Percentiles rank a stretch among this genome's conserved stretches.
Conservation (phyloP, 2,113 vertebrate genomes). For the Sapayoa aenigma region DNA sequence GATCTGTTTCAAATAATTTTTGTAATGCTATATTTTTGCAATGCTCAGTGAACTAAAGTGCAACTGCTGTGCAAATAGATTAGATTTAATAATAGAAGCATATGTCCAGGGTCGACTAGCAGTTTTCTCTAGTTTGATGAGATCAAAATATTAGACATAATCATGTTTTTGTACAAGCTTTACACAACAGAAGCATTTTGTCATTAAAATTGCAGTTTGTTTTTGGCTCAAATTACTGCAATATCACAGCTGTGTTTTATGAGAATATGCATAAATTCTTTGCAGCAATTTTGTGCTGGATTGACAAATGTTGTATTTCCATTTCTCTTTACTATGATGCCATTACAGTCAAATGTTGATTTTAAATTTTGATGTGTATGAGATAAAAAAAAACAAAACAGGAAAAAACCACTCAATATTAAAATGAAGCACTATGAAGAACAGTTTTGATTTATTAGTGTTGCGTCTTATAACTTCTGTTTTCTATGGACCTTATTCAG, state of each 20-base stretch:
- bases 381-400: background rate
- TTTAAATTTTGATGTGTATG: conserved; percentile 5
- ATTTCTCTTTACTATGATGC: conserved; percentile 22
- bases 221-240: conserved; percentile 35
- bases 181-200: conserved; percentile 49
- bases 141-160: conserved; percentile 30
- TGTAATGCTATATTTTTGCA: conserved; percentile 6
- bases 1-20: background rate
- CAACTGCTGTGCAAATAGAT: background rate
- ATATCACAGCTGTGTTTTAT: conserved; percentile 35
- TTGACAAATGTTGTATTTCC: conserved; percentile 22
- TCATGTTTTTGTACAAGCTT: conserved; percentile 43
- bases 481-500: background rate
- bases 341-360: conserved; percentile 35
- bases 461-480: background rate
- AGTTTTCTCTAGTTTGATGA: conserved; percentile 29
- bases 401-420: background rate
- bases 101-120: background rate
- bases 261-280: background rate
- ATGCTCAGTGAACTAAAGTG: background rate
- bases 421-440: background rate
- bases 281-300: background rate
- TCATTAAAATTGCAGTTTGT: conserved; percentile 47
- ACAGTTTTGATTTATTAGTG: conserved; percentile 24
- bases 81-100: conserved; percentile 45